phyloP scores from a whole-genome alignment of 2,797 vertebrate species.

The Cuculus canorus region DNA sequence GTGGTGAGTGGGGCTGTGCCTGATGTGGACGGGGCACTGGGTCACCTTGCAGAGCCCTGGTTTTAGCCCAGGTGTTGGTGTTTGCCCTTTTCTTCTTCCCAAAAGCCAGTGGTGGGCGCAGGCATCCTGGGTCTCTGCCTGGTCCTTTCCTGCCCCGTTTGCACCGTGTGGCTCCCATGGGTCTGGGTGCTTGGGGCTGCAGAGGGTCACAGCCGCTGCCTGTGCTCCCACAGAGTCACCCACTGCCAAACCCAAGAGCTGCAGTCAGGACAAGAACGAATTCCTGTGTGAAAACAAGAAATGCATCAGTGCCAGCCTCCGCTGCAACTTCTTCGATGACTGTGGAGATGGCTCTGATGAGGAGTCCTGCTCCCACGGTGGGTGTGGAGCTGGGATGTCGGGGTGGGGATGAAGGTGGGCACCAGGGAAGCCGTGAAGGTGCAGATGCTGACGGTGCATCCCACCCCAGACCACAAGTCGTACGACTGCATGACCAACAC shows the following conservation, averaged over 20 bases:
- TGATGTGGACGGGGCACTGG: fast-evolving
- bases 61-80: neutral
- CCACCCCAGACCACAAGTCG: constrained; percentile 80
- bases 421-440: fast-evolving
- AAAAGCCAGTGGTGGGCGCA: fast-evolving
- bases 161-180: fast-evolving
- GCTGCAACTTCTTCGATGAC: constrained; percentile 95
- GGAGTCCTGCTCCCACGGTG: constrained; percentile 88
- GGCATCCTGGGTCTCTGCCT: neutral
- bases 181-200: fast-evolving
- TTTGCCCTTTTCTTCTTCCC: neutral
- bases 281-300: constrained; percentile 86
- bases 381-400: neutral
- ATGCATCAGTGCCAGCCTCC: constrained; percentile 86
- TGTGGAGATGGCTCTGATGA: constrained; percentile 93
- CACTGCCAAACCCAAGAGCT: constrained; percentile 72
- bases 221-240: constrained; percentile 59
- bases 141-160: fast-evolving
- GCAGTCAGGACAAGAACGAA: constrained; percentile 88
- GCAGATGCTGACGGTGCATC: fast-evolving
- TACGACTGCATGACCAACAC: constrained; percentile 85
- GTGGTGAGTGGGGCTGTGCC: constrained; percentile 80
- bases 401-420: fast-evolving
- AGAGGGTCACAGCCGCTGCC: neutral
- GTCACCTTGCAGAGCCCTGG: neutral